Evolutionary conservation across 2,113 vertebrate species (phyloP), one percentile per base, ranked within the genome.

Genomic region (Neogale vison): DNA sequence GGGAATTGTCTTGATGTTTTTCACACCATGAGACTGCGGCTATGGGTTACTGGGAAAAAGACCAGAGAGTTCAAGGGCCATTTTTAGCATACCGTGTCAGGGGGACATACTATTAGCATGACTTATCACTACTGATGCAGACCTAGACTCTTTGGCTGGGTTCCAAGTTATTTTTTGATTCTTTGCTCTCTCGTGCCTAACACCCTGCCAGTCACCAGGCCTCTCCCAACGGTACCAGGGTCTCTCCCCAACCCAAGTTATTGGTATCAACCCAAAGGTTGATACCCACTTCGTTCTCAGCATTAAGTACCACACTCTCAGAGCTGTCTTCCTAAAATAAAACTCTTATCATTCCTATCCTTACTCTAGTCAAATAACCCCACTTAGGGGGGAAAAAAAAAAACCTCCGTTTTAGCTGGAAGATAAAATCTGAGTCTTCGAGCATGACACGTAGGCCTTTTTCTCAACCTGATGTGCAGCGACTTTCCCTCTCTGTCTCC

Each of bases 1-100:
- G 59, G 45, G 39, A 47, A 72, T 92, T 82, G 31, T 39, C 84
- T 87, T 87, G 82, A 90, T 82, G 71, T 85, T 90, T 94, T 77
- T 72, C 71, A 95, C 20, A 39, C 55, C 57, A 93, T 50, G 76
- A 50, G 74, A 74, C 15, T 63, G 26, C 9, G 23, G 29, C 17
- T 72, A 45, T 69, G 59, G 20, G 20, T 90, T 61, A 21, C 2
- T 72, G 14, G 61, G 47, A 81, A 47, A 76, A 80, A 86, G 74
- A 34, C 24, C 61, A 94, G 39, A 61, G 63, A 50, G 55, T 10
- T 18, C 65, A 55, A 81, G 29, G 47, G n/a, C 8, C 31, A 31
- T 55, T 89, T 72, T 87, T 5, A 31, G 65, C 36, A 17, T 24
- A 24, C 39, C 45, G 39, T 39, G 26, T 52, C 34, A 63, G 47